Evolutionary conservation across 2,797 vertebrate species (phyloP).

Genomic region (Xyrichtys novacula): DNA sequence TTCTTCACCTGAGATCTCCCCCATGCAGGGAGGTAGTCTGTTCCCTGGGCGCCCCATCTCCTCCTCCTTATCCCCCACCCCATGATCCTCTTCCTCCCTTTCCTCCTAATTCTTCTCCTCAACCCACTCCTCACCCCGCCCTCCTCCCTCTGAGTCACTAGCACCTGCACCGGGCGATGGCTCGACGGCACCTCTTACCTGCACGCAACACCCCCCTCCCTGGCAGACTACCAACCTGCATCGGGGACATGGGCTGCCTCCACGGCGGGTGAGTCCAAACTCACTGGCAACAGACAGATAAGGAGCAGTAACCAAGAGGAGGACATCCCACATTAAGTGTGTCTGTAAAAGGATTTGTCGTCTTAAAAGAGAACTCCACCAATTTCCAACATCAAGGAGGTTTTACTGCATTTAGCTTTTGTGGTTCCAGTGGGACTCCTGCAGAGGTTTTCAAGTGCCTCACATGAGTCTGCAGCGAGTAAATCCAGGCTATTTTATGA

Average conservation of each 20-base stretch:
- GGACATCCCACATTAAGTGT: constrained; percentile 44
- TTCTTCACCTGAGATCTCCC: constrained; percentile 87
- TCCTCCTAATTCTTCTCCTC: constrained; percentile 25
- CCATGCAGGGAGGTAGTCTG: constrained; percentile 90
- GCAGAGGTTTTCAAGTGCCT: background rate
- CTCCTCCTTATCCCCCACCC: constrained; percentile 33
- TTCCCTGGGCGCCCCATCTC: constrained; percentile 72
- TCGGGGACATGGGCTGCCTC: constrained; percentile 81
- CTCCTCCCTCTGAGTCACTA: constrained; percentile 69
- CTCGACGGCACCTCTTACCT: constrained; percentile 85
- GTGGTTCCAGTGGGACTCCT: background rate
- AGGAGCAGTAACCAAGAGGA: constrained; percentile 80
- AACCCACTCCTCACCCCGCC: constrained; percentile 36
- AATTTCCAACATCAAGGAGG: background rate
- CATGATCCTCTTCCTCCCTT: constrained; percentile 8
- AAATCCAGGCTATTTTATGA: too few species aligned
- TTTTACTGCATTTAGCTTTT: background rate
- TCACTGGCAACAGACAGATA: constrained; percentile 70
- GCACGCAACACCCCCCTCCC: constrained; percentile 83
- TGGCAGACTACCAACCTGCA: constrained; percentile 90
- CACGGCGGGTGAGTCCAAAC: constrained; percentile 85
- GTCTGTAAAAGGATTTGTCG: background rate
- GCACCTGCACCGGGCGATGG: constrained; percentile 83
- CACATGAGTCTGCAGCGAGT: too few species aligned
- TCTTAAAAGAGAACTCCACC: constrained; percentile 19